Evolutionary conservation across 2,113 vertebrate species (phyloP).

Genomic region (Nesogale talazaci): DNA sequence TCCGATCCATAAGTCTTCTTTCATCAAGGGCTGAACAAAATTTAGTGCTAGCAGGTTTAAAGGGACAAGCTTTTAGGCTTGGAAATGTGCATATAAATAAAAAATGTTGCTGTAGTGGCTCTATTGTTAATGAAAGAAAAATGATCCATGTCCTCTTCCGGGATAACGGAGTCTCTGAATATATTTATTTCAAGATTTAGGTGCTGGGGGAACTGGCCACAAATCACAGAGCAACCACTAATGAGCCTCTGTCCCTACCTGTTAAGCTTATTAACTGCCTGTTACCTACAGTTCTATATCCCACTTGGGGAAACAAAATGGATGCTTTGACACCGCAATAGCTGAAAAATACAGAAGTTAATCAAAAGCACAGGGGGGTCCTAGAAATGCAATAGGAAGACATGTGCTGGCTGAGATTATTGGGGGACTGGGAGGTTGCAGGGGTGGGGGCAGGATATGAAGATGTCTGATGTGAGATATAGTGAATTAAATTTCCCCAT

Average conservation of each 20-base stretch:
- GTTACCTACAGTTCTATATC: constrained; percentile 71
- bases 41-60: constrained; percentile 78
- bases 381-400: constrained; percentile 26
- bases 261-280: constrained; percentile 75
- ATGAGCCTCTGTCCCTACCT: constrained; percentile 67
- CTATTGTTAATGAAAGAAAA: constrained; percentile 81
- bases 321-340: not conserved
- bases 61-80: constrained; percentile 72
- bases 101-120: constrained; percentile 55
- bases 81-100: constrained; percentile 77
- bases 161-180: constrained; percentile 71
- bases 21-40: constrained; percentile 75
- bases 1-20: constrained; percentile 71
- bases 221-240: constrained; percentile 74
- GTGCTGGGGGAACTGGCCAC: constrained; percentile 67
- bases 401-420: not conserved
- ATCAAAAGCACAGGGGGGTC: not conserved
- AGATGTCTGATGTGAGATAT: constrained; percentile 45
- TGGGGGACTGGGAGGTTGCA: not conserved
- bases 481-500: constrained; percentile 33
- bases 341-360: constrained; percentile 57
- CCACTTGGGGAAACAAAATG: constrained; percentile 54
- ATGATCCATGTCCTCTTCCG: constrained; percentile 72
- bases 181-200: constrained; percentile 81
- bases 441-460: not conserved